Evolutionary conservation across 37 sponge, comb jelly and placozoan genomes (phyloP).

Genomic region (Cladorhizidae sp.): DNA sequence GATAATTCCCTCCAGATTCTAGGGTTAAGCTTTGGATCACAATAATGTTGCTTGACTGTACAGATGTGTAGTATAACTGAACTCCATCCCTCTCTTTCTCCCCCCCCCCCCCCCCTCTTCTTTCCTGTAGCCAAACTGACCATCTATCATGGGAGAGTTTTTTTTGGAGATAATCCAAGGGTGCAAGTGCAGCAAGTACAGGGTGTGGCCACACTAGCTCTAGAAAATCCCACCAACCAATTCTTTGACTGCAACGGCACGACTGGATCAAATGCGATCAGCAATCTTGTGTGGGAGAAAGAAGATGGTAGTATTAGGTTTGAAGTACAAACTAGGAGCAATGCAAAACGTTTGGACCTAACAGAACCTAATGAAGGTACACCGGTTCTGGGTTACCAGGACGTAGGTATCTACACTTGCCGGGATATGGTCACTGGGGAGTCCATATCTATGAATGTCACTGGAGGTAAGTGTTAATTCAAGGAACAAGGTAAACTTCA

Average conservation of each 20-base stretch:
- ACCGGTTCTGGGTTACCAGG: neutral
- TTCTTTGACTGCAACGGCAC: conserved; percentile 49
- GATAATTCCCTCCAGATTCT: too few species aligned
- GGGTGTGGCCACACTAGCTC: conserved; percentile 28
- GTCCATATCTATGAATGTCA: conserved; percentile 11
- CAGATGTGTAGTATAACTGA: too few species aligned
- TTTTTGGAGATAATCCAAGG: too few species aligned
- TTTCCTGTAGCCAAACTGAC: too few species aligned
- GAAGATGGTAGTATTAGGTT: neutral
- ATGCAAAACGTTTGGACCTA: neutral
- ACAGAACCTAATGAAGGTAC: neutral
- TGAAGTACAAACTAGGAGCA: neutral
- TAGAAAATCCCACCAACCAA: conserved; percentile 8
- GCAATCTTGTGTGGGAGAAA: conserved; percentile 24
- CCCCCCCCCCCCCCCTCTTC: too few species aligned
- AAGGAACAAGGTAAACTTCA: too few species aligned
- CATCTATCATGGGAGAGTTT: too few species aligned
- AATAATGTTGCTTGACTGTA: too few species aligned
- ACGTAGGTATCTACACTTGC: conserved; percentile 29
- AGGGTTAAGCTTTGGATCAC: too few species aligned
- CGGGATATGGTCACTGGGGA: conserved; percentile 1
- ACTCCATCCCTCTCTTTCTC: too few species aligned
- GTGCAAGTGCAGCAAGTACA: conserved; percentile 4
- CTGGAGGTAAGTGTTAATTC: conserved; percentile 13
- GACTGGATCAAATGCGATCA: neutral